A percentile compares a stretch with the other conserved stretches of the same genome.
Evolutionary conservation across 2,888 invertebrate species (phyloP).

Genomic region (Agrotis exclamationis): DNA sequence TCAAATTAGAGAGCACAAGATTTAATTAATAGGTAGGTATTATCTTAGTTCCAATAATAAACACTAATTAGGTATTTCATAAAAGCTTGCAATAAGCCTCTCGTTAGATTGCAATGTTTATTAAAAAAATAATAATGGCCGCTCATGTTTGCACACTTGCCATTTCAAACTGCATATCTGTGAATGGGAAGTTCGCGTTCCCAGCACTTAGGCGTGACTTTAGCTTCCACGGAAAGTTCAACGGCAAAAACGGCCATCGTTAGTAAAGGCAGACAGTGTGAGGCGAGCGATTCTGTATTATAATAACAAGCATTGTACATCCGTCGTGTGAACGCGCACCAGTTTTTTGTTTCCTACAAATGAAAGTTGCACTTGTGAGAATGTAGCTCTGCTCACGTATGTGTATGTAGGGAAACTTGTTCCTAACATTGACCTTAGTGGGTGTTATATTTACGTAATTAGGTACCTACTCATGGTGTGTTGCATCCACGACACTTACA

Average conservation of each 20-base stretch:
- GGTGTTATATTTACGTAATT: slow-evolving; percentile 60
- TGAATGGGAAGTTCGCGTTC: slow-evolving; percentile 69
- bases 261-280: slow-evolving; percentile 54
- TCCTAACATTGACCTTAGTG: slow-evolving; percentile 83
- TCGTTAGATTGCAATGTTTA: slow-evolving; percentile 31
- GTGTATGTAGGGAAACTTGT: slow-evolving; percentile 79
- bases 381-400: slow-evolving; percentile 75
- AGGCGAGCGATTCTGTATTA: slow-evolving; percentile 69
- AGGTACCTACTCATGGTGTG: slow-evolving; percentile 56
- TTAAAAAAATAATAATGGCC: slow-evolving; percentile 41
- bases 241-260: slow-evolving; percentile 74
- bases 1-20: slow-evolving; percentile 39
- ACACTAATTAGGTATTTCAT: slow-evolving; percentile 4
- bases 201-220: slow-evolving; percentile 69
- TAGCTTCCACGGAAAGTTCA: slow-evolving; percentile 80
- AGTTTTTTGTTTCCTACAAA: slow-evolving; percentile 87
- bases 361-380: slow-evolving; percentile 90
- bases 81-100: background rate
- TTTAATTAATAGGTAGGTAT: slow-evolving; percentile 18
- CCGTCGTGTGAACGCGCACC: slow-evolving; percentile 86
- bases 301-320: slow-evolving; percentile 76
- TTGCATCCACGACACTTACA: slow-evolving; percentile 38
- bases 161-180: slow-evolving; percentile 64
- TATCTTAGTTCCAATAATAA: slow-evolving; percentile 1
- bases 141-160: slow-evolving; percentile 58